A percentile compares a stretch with the other conserved stretches of the same genome.
Evolutionary conservation across 2,797 vertebrate genomes (phyloP).

Genomic region (Myiothlypis chrysogaster): DNA sequence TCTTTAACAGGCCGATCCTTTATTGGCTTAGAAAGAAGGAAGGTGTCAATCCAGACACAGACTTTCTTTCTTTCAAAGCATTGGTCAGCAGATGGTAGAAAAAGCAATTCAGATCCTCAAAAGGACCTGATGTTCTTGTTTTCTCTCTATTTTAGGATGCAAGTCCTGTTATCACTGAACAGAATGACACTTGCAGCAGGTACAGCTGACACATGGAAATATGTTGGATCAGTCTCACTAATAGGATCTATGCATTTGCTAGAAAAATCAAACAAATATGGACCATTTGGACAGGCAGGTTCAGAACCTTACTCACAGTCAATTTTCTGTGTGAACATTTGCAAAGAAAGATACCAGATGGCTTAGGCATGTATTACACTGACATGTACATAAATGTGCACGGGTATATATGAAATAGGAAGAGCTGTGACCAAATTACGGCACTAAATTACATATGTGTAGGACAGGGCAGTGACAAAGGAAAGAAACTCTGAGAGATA

Average conservation of each 20-base stretch:
- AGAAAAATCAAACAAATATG: conserved; percentile 56
- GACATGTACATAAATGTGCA: conserved; percentile 49
- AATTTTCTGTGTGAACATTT: conserved; percentile 67
- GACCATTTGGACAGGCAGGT: conserved; percentile 59
- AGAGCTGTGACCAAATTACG: conserved; percentile 4
- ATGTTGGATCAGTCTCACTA: conserved; percentile 57
- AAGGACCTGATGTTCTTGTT: conserved; percentile 62
- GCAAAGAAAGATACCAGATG: conserved; percentile 55
- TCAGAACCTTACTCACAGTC: conserved; percentile 58
- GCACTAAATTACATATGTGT: not conserved
- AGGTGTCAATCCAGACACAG: conserved; percentile 10
- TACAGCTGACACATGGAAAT: conserved; percentile 68
- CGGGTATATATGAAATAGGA: not conserved
- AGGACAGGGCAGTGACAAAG: not conserved
- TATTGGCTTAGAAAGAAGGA: not conserved
- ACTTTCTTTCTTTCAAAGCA: conserved; percentile 31
- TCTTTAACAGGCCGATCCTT: not conserved
- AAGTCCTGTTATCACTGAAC: conserved; percentile 61
- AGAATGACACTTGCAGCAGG: conserved; percentile 73
- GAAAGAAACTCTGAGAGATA: not conserved
- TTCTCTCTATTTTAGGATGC: conserved; percentile 69
- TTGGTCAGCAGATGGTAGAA: conserved; percentile 54
- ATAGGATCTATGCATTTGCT: conserved; percentile 60
- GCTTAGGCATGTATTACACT: conserved; percentile 50
- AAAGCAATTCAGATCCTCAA: conserved; percentile 60